Evolutionary conservation across 2,113 vertebrate species (phyloP).

Genomic region (Piaya cayana): DNA sequence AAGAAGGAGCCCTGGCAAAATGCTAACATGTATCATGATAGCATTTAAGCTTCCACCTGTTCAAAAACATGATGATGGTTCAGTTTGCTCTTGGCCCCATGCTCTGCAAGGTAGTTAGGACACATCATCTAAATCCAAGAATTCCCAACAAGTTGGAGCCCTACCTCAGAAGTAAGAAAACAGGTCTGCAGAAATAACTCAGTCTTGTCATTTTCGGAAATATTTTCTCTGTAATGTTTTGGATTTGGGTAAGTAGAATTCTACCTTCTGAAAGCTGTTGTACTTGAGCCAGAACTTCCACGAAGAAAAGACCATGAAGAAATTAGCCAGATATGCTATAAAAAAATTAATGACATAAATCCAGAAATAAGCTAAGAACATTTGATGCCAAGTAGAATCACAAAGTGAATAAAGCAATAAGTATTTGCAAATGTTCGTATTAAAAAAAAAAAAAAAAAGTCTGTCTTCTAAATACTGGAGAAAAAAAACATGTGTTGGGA

Average conservation of each 20-base stretch:
- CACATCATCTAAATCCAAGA: background rate
- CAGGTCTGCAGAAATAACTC: background rate
- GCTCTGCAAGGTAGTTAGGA: background rate
- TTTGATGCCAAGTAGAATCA: background rate
- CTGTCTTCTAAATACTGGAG: background rate
- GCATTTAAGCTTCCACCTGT: background rate
- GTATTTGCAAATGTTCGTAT: background rate
- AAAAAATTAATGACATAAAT: constrained; percentile 5
- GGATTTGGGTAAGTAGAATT: background rate
- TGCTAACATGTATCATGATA: background rate
- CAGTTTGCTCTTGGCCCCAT: background rate
- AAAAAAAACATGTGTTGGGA: too few species aligned
- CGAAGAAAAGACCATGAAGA: background rate
- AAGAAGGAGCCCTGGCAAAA: background rate
- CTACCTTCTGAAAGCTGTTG: background rate
- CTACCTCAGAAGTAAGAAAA: background rate
- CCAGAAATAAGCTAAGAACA: background rate
- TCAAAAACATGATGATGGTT: background rate
- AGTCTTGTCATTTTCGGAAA: background rate
- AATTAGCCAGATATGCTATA: background rate
- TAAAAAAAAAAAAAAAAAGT: background rate
- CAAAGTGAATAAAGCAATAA: background rate
- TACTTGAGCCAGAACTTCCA: background rate
- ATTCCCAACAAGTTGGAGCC: background rate
- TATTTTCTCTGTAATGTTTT: background rate